phyloP scores from a whole-genome alignment of 2,888 invertebrate species.

The Hoplodrina ambigua region DNA sequence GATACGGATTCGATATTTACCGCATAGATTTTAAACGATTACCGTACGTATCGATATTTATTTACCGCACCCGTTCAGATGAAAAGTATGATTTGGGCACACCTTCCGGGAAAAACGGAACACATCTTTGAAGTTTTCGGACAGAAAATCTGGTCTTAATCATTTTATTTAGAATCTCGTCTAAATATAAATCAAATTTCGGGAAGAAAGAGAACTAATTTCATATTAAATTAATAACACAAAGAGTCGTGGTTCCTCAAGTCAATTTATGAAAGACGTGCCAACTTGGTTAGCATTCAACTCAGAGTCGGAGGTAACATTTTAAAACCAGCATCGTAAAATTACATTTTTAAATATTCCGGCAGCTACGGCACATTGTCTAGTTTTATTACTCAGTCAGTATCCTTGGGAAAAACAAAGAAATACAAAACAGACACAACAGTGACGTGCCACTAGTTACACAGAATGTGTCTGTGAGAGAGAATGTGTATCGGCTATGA shows the following conservation, averaged over 20 bases:
- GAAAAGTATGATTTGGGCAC: conserved; percentile 22
- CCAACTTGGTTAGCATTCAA: conserved; percentile 24
- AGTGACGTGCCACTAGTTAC: conserved; percentile 23
- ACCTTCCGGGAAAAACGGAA: conserved; percentile 22
- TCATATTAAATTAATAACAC: conserved; percentile 17
- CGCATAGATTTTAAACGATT: conserved; percentile 13
- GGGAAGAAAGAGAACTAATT: conserved; percentile 22
- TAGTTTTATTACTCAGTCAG: conserved; percentile 36
- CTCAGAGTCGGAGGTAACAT: conserved; percentile 22
- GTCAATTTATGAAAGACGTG: conserved; percentile 33
- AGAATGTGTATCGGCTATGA: conserved; percentile 35
- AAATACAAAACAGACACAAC: conserved; percentile 35
- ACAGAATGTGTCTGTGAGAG: conserved; percentile 14
- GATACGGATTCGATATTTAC: conserved; percentile 24
- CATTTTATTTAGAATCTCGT: conserved; percentile 9
- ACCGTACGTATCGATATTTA: conserved; percentile 14
- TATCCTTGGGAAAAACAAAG: conserved; percentile 40
- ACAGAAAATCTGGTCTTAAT: conserved; percentile 13
- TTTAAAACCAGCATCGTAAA: conserved; percentile 16
- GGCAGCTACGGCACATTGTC: conserved; percentile 5
- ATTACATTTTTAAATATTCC: conserved; percentile 29
- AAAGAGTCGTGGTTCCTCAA: not conserved
- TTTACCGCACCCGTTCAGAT: conserved; percentile 14
- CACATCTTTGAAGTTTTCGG: conserved; percentile 30
- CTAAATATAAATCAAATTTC: conserved; percentile 22